Evolutionary conservation across 2,888 invertebrate species (phyloP).

Genomic region (Nymphalis urticae): DNA sequence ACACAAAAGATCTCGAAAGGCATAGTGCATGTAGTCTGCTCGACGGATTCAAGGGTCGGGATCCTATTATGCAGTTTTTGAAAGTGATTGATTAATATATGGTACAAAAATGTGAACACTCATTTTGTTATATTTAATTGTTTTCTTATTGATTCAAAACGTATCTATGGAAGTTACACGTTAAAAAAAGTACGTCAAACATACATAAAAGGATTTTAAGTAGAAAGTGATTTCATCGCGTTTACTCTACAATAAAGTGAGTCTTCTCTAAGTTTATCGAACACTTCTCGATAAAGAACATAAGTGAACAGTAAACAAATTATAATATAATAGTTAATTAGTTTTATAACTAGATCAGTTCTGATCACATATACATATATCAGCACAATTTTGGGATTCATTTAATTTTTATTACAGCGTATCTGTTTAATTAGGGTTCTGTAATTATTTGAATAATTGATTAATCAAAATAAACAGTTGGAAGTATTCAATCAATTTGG

Average conservation of each 20-base stretch:
- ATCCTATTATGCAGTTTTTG: neutral
- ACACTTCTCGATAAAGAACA: no score
- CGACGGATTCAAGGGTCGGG: neutral
- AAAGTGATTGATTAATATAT: neutral
- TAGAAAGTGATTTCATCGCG: no score
- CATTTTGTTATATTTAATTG: no score
- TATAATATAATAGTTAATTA: neutral
- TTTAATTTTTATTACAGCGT: slow-evolving; percentile 23
- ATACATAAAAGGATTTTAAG: no score
- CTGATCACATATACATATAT: no score
- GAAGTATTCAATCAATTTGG: neutral
- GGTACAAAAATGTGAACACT: no score
- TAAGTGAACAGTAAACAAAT: no score
- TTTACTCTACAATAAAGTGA: no score
- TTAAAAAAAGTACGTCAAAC: no score
- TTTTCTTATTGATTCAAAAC: no score
- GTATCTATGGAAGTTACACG: no score
- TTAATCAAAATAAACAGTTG: slow-evolving; percentile 8
- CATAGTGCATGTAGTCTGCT: slow-evolving; percentile 1
- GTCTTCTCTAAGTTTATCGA: no score
- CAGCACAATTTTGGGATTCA: neutral
- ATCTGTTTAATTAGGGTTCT: slow-evolving; percentile 11
- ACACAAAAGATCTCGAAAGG: slow-evolving; percentile 16
- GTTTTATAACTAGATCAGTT: neutral
- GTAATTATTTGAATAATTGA: slow-evolving; percentile 7